Evolutionary conservation across 2,113 vertebrate genomes (phyloP).

Genomic region (Nyctereutes procyonoides): DNA sequence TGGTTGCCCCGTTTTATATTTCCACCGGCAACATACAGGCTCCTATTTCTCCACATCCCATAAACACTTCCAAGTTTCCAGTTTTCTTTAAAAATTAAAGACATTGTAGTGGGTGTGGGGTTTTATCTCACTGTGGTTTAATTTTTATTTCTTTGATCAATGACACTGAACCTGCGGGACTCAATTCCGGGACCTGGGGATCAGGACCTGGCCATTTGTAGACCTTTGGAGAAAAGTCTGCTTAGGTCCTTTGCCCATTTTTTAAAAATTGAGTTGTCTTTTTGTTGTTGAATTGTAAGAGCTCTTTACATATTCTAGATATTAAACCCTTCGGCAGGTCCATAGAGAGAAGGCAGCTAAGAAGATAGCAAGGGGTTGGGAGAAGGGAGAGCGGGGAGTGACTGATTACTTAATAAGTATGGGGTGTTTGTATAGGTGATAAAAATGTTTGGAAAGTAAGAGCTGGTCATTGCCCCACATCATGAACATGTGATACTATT

Average conservation of each 20-base stretch:
- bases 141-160: neutral
- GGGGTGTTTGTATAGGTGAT: neutral
- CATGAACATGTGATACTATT: neutral
- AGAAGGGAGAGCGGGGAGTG: too few relatives aligned
- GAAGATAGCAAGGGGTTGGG: neutral
- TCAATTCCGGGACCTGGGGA: too few relatives aligned
- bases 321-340: neutral
- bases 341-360: neutral
- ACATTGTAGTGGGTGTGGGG: neutral
- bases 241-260: neutral
- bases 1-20: neutral
- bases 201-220: neutral
- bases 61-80: neutral
- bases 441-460: neutral
- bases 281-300: neutral
- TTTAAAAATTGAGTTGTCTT: neutral
- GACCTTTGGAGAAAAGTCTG: neutral
- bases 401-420: neutral
- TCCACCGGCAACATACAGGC: neutral
- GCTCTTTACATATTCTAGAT: neutral
- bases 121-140: neutral
- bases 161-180: neutral
- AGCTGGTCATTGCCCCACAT: neutral
- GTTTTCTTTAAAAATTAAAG: neutral
- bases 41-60: neutral